phyloP scores from a whole-genome alignment of 2,113 vertebrate genomes.

The Artemisiospiza belli region DNA sequence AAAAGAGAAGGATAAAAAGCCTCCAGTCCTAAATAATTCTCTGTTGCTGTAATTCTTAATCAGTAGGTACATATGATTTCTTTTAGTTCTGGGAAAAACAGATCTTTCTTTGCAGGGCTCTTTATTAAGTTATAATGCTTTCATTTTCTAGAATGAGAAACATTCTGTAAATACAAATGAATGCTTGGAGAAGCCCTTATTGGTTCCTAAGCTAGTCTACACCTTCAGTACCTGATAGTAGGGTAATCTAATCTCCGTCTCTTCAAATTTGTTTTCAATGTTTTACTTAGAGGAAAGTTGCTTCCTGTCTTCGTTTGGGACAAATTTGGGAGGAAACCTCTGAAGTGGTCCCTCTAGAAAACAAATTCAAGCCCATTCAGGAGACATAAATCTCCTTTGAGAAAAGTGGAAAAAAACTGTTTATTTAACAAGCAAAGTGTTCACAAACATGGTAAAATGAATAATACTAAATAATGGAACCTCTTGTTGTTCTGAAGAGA shows the following conservation, averaged over 20 bases:
- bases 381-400: not conserved
- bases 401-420: not conserved
- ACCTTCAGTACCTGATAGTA: not conserved
- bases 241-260: not conserved
- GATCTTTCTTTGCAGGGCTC: not conserved
- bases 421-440: not conserved
- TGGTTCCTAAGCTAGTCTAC: not conserved
- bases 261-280: conserved; percentile 1
- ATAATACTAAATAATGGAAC: not conserved
- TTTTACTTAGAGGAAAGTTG: not conserved
- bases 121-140: not conserved
- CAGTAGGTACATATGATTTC: not conserved
- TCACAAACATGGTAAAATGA: not conserved
- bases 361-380: not conserved
- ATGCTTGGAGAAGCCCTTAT: not conserved
- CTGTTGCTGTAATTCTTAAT: not conserved
- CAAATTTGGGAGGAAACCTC: not conserved
- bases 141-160: not conserved
- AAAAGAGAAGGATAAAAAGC: not conserved
- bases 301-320: not conserved
- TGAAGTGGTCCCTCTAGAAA: not conserved
- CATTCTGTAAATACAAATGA: not conserved
- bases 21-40: not conserved
- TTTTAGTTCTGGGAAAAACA: not conserved
- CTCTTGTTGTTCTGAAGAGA: not conserved